Conservation (phyloP, 2,888 invertebrate species). For the Hydropsyche betteni region DNA sequence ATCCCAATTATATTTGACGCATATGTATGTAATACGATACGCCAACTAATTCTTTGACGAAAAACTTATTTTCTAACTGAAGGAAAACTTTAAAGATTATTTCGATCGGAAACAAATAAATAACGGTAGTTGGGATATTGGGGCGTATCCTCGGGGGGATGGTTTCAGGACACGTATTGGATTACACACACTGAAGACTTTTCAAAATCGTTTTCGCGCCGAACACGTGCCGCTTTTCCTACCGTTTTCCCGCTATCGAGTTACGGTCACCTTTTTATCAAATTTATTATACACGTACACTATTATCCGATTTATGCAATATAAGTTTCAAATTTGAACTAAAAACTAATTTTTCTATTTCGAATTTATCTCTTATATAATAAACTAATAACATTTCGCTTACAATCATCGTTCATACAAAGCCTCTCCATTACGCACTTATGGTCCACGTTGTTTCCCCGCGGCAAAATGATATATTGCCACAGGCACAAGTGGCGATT, state of each 20-base stretch:
- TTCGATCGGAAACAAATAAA: slow-evolving; percentile 49
- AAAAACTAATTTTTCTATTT: no score
- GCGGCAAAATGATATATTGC: slow-evolving; percentile 6
- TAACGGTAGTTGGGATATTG: slow-evolving; percentile 36
- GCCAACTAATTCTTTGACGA: slow-evolving; percentile 35
- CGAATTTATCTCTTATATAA: no score
- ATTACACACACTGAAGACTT: slow-evolving; percentile 26
- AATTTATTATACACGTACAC: no score
- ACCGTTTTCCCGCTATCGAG: no score
- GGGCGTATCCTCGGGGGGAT: slow-evolving; percentile 11
- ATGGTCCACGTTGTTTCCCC: slow-evolving; percentile 32
- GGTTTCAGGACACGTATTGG: slow-evolving; percentile 38
- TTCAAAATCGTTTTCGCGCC: slow-evolving; percentile 21
- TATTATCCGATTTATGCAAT: no score
- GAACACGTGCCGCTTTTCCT: no score
- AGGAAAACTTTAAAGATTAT: slow-evolving; percentile 43
- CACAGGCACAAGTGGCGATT: slow-evolving; percentile 35
- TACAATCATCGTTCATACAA: background rate
- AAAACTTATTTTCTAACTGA: slow-evolving; percentile 40
- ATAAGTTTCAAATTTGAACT: no score
- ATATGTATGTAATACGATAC: slow-evolving; percentile 9
- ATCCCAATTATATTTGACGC: background rate
- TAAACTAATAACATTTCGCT: no score
- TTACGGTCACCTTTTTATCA: no score
- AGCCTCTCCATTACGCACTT: background rate